phyloP scores from a whole-genome alignment of 30 jellyfish, hydroid and myxozoan species.

The Catostylus mosaicus region DNA sequence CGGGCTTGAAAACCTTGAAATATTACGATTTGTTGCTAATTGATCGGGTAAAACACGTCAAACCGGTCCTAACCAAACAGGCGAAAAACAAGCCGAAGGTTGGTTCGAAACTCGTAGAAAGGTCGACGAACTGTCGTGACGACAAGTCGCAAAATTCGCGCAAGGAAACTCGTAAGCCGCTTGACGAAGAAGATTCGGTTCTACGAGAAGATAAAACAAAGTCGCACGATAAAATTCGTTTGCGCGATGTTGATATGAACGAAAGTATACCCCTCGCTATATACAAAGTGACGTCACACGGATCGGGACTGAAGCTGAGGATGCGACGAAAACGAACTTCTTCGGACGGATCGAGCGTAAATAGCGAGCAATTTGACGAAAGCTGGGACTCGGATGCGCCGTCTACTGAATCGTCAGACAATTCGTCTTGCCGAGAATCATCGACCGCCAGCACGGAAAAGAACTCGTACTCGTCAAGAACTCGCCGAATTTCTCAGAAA shows the following conservation, averaged over 20 bases:
- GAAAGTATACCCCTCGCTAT: constrained; percentile 28
- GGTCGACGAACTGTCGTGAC: constrained; percentile 7
- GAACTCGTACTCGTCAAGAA: constrained; percentile 57
- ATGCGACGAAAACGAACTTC: constrained; percentile 65
- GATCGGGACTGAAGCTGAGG: constrained; percentile 63
- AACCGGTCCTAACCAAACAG: constrained; percentile 27
- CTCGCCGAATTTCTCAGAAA: constrained; percentile 59
- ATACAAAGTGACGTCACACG: constrained; percentile 64
- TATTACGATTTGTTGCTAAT: constrained; percentile 82
- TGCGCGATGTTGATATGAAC: constrained; percentile 9
- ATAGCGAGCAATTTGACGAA: constrained; percentile 63
- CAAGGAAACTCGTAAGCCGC: neutral
- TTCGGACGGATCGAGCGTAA: constrained; percentile 59
- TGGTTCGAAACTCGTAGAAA: constrained; percentile 2
- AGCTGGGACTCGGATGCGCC: constrained; percentile 58
- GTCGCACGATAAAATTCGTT: neutral
- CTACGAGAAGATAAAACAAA: neutral
- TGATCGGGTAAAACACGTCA: constrained; percentile 78
- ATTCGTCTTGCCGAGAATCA: constrained; percentile 25
- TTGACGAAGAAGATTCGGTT: neutral
- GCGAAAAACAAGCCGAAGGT: constrained; percentile 9
- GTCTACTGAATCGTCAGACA: constrained; percentile 27
- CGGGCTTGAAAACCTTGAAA: constrained; percentile 74
- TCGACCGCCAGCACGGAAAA: constrained; percentile 10
- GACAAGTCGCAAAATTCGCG: neutral